Conservation (phyloP, 2,888 invertebrate species). For the Agrochola circellaris region DNA sequence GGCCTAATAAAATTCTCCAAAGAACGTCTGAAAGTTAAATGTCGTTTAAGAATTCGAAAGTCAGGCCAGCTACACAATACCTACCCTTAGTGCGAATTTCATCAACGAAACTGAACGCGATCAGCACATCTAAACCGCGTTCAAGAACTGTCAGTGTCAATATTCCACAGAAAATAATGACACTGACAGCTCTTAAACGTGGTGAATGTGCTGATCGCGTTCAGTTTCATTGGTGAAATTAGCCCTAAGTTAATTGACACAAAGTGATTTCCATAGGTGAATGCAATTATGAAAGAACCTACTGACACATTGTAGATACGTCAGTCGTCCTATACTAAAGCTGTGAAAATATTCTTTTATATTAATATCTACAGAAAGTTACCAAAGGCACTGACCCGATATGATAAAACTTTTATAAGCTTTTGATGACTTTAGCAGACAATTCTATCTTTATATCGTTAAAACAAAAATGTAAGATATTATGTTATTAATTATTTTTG, state of each 20-base stretch:
- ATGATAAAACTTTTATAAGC: neutral
- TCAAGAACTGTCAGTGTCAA: too few species aligned
- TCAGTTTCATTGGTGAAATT: too few species aligned
- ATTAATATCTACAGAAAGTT: neutral
- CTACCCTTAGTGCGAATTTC: neutral
- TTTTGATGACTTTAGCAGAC: neutral
- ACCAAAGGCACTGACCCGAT: neutral
- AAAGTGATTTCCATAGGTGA: neutral
- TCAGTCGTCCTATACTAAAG: neutral
- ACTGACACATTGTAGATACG: neutral
- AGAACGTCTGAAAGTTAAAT: neutral
- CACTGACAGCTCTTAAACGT: too few species aligned
- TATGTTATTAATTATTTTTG: conserved; percentile 1
- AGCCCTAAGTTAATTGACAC: neutral
- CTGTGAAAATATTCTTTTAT: neutral
- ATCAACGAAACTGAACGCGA: too few species aligned
- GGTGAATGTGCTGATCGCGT: too few species aligned
- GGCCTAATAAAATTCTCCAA: too few species aligned
- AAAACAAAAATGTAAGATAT: neutral
- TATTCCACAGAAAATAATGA: too few species aligned
- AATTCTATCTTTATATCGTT: neutral
- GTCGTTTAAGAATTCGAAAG: neutral
- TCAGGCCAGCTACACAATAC: neutral
- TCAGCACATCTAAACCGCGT: too few species aligned
- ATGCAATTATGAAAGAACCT: neutral